phyloP scores from a whole-genome alignment of 2,113 vertebrate species.

The Suncus etruscus region DNA sequence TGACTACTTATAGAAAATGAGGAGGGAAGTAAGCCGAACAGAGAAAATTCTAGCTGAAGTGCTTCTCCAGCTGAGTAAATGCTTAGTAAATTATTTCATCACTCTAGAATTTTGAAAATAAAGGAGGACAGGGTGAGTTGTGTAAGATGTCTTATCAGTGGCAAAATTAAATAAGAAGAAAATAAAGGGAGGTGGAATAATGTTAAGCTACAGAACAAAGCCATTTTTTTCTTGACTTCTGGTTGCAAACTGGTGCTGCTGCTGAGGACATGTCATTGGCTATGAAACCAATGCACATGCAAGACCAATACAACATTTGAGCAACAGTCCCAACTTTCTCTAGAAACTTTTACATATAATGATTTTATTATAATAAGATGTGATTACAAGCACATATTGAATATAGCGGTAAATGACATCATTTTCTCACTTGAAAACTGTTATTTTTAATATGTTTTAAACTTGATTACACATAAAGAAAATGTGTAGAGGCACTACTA shows the following conservation, averaged over 20 bases:
- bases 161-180: conserved; percentile 51
- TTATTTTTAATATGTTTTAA: not conserved
- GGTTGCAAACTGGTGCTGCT: no score
- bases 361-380: not conserved
- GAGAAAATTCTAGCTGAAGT: conserved; percentile 75
- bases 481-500: not conserved
- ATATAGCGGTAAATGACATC: conserved; percentile 1
- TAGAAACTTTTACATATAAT: not conserved
- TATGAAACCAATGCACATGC: no score
- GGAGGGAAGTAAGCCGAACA: conserved; percentile 75
- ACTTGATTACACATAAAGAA: not conserved
- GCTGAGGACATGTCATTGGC: no score
- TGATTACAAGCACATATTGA: not conserved
- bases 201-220: not conserved
- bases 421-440: conserved; percentile 47
- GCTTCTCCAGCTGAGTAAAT: conserved; percentile 50
- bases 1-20: conserved; percentile 77
- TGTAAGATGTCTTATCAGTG: conserved; percentile 33
- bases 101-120: conserved; percentile 72
- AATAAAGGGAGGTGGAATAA: not conserved
- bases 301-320: no score
- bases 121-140: conserved; percentile 42
- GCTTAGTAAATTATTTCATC: conserved; percentile 40
- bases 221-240: not conserved
- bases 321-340: no score